A percentile compares a stretch with the other conserved stretches of the same genome.
phyloP scores from a whole-genome alignment of 2,888 invertebrate species.

The Drosophila dives region DNA sequence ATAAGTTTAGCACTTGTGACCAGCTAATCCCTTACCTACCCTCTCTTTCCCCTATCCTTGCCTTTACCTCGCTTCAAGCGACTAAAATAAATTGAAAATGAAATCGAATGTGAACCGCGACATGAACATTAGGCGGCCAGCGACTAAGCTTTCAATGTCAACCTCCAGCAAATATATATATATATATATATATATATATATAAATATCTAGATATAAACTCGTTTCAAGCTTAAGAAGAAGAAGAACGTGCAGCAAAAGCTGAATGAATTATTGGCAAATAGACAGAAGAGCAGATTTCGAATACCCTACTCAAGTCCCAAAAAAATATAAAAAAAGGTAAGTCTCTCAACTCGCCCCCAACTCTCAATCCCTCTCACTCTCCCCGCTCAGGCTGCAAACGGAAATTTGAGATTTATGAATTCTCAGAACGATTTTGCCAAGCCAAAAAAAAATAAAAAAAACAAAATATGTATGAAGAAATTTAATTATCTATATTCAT shows the following conservation, averaged over 20 bases:
- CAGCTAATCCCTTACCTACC: background rate
- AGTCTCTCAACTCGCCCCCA: constrained; percentile 7
- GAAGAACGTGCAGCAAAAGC: constrained; percentile 4
- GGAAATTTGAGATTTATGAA: constrained; percentile 79
- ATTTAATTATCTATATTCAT: constrained; percentile 44
- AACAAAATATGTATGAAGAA: constrained; percentile 23
- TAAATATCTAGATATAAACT: constrained; percentile 14
- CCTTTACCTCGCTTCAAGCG: background rate
- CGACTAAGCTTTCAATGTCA: constrained; percentile 80
- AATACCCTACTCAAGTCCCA: constrained; percentile 52
- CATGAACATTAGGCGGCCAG: constrained; percentile 80
- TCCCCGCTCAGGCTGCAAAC: constrained; percentile 41
- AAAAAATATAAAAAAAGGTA: constrained; percentile 1
- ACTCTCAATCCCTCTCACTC: constrained; percentile 20
- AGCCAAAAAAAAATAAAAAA: constrained; percentile 4
- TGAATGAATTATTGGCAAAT: constrained; percentile 58
- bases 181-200: background rate
- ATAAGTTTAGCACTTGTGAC: constrained; percentile 5
- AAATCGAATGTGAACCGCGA: constrained; percentile 79
- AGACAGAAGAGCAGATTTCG: constrained; percentile 31
- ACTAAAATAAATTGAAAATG: constrained; percentile 73
- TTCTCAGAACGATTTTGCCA: constrained; percentile 68
- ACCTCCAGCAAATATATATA: constrained; percentile 28
- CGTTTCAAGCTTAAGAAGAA: constrained; percentile 28
- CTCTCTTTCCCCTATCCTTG: background rate